Evolutionary conservation across 2,797 vertebrate genomes (phyloP).

Genomic region (Hypotaenidia okinawae): DNA sequence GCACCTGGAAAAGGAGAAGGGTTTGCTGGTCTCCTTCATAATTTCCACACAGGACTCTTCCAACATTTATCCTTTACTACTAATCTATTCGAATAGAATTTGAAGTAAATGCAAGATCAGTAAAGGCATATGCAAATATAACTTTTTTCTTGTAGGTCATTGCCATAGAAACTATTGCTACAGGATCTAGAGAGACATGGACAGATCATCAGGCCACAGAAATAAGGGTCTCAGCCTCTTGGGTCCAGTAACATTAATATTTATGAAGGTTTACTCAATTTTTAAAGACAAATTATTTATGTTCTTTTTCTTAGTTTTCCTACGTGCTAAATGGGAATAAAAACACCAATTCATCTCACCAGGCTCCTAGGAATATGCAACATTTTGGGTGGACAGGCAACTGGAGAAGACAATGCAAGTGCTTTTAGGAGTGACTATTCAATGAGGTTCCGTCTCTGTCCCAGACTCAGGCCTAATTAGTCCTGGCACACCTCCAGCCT

Average conservation of each 20-base stretch:
- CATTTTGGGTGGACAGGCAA: background rate
- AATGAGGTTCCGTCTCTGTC: background rate
- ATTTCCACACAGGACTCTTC: background rate
- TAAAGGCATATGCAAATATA: slow-evolving; percentile 70
- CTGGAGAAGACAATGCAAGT: background rate
- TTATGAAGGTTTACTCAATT: background rate
- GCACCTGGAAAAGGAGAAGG: background rate
- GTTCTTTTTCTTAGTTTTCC: background rate
- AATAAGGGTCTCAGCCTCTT: background rate
- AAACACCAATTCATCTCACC: background rate
- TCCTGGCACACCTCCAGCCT: background rate
- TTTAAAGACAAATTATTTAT: background rate
- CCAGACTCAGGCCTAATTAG: background rate
- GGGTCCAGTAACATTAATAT: background rate
- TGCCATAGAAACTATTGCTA: slow-evolving; percentile 67
- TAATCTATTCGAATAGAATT: slow-evolving; percentile 44
- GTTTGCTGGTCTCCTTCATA: background rate
- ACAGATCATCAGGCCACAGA: slow-evolving; percentile 22
- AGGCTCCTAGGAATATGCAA: background rate
- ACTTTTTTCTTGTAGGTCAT: slow-evolving; percentile 71
- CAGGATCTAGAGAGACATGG: slow-evolving; percentile 25
- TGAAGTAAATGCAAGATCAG: slow-evolving; percentile 45
- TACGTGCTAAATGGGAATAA: background rate
- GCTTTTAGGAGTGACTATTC: background rate
- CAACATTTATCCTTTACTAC: slow-evolving; percentile 34